Evolutionary conservation across 2,888 invertebrate species (phyloP), one percentile per base, ranked within the genome.

Genomic region (Eupithecia abbreviata): DNA sequence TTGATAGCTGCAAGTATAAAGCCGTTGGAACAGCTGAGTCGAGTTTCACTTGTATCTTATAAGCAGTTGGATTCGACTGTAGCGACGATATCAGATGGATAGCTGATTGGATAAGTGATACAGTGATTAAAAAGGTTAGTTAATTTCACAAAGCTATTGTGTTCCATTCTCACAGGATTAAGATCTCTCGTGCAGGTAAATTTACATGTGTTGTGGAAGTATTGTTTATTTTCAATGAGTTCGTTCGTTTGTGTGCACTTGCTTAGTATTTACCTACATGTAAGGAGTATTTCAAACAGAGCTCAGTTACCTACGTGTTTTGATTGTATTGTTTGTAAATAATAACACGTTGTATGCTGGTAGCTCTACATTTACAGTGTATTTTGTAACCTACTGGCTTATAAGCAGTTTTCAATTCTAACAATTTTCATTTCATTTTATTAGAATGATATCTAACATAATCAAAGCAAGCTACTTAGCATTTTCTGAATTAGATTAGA

Each of bases 1-100:
- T 55, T 62, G 87, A 87, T 88, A 88, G 84, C 84, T 83, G 84
- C 85, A 86, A 84, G 84, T 90, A 91, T 91, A 91, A 89, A 91
- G 86, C 81, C 83, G 76, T 80, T 80, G 83, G 82, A 80, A 80
- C 84, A 75, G 51, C 62, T 76, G 71, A 80, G 76, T 76, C 73
- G 47, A 77, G 78, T 78, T 79, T 82, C 90, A 91, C 85, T 90
- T 85, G 86, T 81, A 82, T 80, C 74, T 82, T 79, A 84, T 81
- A 79, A 30, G 10, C 10, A 30, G 10, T 30, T 4, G n/a, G 58
- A 58, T 18, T 58, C 18, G 62, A 82, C 83, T 85, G 86, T 81
- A 75, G 74, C 81, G 42, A 45, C 69, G 9, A 12, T 65, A 45
- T 41, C 43, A 41, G 15, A 68, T 73, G 67, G 13, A 73, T 18